A percentile compares a stretch with the other conserved stretches of the same genome.
Evolutionary conservation across 2,113 vertebrate species (phyloP).

Genomic region (Hydropotes inermis): DNA sequence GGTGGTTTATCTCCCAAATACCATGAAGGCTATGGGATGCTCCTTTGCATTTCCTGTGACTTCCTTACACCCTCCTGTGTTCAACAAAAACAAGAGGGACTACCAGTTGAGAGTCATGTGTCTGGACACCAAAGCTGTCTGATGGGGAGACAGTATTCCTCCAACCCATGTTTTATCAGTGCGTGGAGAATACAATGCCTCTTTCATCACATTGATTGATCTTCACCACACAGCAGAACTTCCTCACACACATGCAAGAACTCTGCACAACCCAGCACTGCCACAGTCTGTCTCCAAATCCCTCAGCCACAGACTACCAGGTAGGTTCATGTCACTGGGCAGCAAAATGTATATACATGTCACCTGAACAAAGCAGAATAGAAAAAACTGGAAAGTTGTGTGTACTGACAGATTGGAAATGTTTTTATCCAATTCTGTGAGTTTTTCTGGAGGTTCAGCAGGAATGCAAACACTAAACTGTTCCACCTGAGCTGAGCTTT

Average conservation of each 20-base stretch:
- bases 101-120: background rate
- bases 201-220: accelerated
- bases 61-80: background rate
- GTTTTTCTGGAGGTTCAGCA: background rate
- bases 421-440: background rate
- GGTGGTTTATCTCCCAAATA: background rate
- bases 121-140: background rate
- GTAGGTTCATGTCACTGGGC: background rate
- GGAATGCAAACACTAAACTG: background rate
- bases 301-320: background rate
- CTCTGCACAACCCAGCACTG: background rate
- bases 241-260: background rate
- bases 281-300: background rate
- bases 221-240: background rate
- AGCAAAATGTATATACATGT: background rate
- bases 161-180: background rate
- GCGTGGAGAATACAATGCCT: background rate
- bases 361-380: background rate
- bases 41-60: background rate
- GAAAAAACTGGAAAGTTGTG: background rate
- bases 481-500: background rate
- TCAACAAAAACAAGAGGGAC: background rate
- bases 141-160: background rate
- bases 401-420: background rate
- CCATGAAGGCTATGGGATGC: background rate